Percentiles rank a stretch among this genome's conserved stretches.
Conservation (phyloP, 2,888 invertebrate species). For the Andricus curvator region DNA sequence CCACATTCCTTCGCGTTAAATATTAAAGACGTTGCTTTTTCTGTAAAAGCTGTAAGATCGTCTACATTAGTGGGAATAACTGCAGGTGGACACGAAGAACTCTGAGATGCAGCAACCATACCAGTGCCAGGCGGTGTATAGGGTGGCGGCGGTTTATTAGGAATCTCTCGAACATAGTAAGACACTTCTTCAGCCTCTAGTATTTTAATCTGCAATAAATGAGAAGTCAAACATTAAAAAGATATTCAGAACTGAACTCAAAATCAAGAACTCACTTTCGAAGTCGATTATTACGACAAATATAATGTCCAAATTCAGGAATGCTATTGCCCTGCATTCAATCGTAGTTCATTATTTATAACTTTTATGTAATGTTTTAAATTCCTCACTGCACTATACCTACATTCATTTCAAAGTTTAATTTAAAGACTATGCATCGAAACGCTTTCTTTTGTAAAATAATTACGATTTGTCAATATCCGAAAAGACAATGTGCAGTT, state of each 20-base stretch:
- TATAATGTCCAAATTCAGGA: too few species aligned
- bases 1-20: conserved; percentile 76
- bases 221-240: not conserved
- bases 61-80: conserved; percentile 78
- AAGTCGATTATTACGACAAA: not conserved
- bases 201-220: conserved; percentile 80
- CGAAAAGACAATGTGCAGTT: too few species aligned
- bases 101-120: conserved; percentile 67
- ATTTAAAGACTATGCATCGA: too few species aligned
- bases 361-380: too few species aligned
- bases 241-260: not conserved
- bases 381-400: too few species aligned
- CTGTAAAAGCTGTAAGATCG: conserved; percentile 78
- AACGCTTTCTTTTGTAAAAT: too few species aligned
- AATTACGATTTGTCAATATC: too few species aligned
- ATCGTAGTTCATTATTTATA: too few species aligned
- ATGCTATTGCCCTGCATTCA: too few species aligned
- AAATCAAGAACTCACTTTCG: not conserved
- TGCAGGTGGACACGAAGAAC: conserved; percentile 70
- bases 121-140: conserved; percentile 83
- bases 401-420: too few species aligned
- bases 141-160: conserved; percentile 88
- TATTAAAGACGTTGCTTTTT: conserved; percentile 78
- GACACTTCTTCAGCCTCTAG: conserved; percentile 81
- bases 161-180: conserved; percentile 84